Base-by-base conservation (phyloP, 1,140 invertebrate species). In the Radopholus similis region DNA sequence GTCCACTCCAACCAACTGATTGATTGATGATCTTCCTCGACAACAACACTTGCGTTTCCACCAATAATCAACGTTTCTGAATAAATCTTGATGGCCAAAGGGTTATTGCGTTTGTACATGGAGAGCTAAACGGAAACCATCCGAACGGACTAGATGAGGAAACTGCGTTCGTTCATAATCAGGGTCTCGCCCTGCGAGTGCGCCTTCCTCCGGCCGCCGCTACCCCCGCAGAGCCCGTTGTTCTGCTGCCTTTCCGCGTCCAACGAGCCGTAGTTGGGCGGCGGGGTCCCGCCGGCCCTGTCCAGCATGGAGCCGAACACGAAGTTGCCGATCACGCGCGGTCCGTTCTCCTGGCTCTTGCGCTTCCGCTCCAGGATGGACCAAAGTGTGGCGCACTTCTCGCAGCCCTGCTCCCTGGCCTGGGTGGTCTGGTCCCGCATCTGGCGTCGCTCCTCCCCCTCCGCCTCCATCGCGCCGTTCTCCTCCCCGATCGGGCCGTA, bases 321-420 rank as follows among this genome's bases (percentile, higher is more conserved):
- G n/a, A 62, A 62, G 13, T 62, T 62, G 11, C 59, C 59, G 15
- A 62, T 40, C 30, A 62, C 59, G 40, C 15, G 40, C 6, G 59
- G 59, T n/a, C 49, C 44, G 13, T 8, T 28, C 8, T 47, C 28
- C 59, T n/a, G 44, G 64, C 28, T 64, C 49, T 32, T 72, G 57
- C 23, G 37, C 40, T 59, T 56, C 4, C 53, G 63, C 54, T 49
- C 28, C 51, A 53, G 23, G 34, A 64, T 51, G 3, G 44, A 30
- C 44, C 62, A 64, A 57, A 54, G 34, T 38, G 37, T 55, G 35
- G 63, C n/a, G 34, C 58, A 56, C 57, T 58, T 35, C 37, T 53
- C 23, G 28, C 62, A 55, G 3, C 59, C 47, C 6, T 55, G 37
- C 15, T n/a, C 49, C n/a, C 60, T 47, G 28, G 54, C 53, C 59